A percentile compares a stretch with the other conserved stretches of the same genome.
phyloP scores from a whole-genome alignment of 2,888 invertebrate genomes.

The Sphaeridia pumilis region DNA sequence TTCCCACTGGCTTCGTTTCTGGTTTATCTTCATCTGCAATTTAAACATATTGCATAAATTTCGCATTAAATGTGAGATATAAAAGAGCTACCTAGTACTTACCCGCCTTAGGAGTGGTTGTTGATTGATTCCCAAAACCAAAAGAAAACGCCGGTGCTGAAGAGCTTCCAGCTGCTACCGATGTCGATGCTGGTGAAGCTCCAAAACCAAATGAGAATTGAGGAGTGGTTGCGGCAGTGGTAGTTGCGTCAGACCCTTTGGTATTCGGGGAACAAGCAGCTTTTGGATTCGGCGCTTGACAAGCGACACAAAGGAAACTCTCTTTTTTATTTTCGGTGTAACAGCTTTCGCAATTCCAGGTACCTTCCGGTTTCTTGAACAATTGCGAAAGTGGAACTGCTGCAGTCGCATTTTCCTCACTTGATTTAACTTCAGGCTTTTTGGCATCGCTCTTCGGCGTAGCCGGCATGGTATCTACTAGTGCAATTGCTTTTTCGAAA shows the following conservation, averaged over 20 bases:
- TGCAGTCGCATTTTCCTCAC: neutral
- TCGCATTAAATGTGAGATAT: too few species aligned
- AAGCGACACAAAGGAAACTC: slow-evolving; percentile 45
- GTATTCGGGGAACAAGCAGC: neutral
- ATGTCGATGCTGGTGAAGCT: neutral
- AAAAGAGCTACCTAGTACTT: too few species aligned
- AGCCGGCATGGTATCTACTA: slow-evolving; percentile 1
- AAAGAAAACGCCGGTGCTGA: neutral
- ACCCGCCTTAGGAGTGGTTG: neutral
- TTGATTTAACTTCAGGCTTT: neutral
- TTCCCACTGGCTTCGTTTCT: too few species aligned
- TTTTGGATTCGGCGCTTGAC: slow-evolving; percentile 45
- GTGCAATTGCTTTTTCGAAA: slow-evolving; percentile 5
- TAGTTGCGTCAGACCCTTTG: neutral
- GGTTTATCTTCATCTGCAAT: too few species aligned
- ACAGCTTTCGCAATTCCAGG: slow-evolving; percentile 51
- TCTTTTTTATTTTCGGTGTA: slow-evolving; percentile 46
- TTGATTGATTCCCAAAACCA: neutral
- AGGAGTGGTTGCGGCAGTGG: neutral
- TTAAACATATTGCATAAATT: too few species aligned
- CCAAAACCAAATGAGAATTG: slow-evolving; percentile 16
- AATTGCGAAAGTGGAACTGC: slow-evolving; percentile 13
- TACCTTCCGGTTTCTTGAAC: slow-evolving; percentile 41
- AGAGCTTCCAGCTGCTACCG: neutral
- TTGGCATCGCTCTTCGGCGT: slow-evolving; percentile 4